Percentiles rank a stretch among this genome's conserved stretches.
phyloP scores from a whole-genome alignment of 2,888 invertebrate genomes.

The Folsomia candida region DNA sequence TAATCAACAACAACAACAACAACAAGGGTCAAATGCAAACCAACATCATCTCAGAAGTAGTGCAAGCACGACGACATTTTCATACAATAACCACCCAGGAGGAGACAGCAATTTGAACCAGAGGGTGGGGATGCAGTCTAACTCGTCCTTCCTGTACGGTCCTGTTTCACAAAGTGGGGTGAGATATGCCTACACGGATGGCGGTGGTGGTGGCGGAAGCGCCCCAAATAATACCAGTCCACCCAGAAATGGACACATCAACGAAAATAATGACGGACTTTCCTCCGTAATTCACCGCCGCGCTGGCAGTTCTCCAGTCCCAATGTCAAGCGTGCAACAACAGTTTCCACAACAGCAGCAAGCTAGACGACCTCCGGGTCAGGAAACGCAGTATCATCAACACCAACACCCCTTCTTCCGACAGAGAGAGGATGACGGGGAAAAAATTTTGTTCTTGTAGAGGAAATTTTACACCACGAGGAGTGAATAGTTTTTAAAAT shows the following conservation, averaged over 20 bases:
- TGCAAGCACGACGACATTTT: slow-evolving; percentile 31
- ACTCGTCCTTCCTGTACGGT: slow-evolving; percentile 43
- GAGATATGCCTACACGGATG: slow-evolving; percentile 25
- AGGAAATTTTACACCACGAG: too few species aligned
- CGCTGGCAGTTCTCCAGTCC: slow-evolving; percentile 50
- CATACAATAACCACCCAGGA: slow-evolving; percentile 15
- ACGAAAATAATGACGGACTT: neutral
- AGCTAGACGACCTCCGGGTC: neutral
- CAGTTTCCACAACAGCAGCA: slow-evolving; percentile 10
- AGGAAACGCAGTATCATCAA: slow-evolving; percentile 26
- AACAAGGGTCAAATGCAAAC: slow-evolving; percentile 13
- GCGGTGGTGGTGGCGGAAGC: neutral
- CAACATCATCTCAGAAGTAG: slow-evolving; percentile 21
- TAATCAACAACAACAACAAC: slow-evolving; percentile 19
- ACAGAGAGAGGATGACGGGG: slow-evolving; percentile 42
- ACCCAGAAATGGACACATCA: neutral
- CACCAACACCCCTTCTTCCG: slow-evolving; percentile 29
- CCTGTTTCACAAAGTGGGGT: slow-evolving; percentile 25
- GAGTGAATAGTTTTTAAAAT: neutral
- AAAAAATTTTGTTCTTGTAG: slow-evolving; percentile 47
- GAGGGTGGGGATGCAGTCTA: slow-evolving; percentile 2
- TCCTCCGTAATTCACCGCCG: slow-evolving; percentile 42
- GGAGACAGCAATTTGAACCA: neutral
- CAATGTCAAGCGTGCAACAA: slow-evolving; percentile 40
- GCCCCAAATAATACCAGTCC: slow-evolving; percentile 7